A percentile compares a stretch with the other conserved stretches of the same genome.
These are phyloP conservation scores for Brenthis daphne DNA, from an alignment of 2,888 invertebrate genomes.

Conservation along the genomic window DNA sequence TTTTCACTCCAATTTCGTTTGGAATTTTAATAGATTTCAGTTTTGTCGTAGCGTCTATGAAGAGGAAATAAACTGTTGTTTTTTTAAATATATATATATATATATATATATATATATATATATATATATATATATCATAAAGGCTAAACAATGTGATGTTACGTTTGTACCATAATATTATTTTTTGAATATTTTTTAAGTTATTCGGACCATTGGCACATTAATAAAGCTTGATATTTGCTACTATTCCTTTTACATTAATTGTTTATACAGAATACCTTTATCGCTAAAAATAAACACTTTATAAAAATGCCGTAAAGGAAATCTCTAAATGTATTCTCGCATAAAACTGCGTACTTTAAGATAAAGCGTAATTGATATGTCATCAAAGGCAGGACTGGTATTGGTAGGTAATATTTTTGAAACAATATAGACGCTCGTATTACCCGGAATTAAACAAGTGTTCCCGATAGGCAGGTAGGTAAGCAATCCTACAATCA, in stretches of 20 bases:
- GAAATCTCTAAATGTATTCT: constrained; percentile 11
- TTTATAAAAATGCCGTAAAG: constrained; percentile 8
- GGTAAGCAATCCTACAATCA: constrained; percentile 22
- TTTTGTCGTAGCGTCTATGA: constrained; percentile 16
- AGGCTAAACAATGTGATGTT: too few species aligned
- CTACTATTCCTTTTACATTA: background rate
- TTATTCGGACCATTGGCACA: too few species aligned
- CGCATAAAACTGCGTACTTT: constrained; percentile 24
- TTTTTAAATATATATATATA: too few species aligned
- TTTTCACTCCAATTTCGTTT: constrained; percentile 46
- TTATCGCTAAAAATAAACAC: constrained; percentile 26
- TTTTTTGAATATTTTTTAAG: too few species aligned
- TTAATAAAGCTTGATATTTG: too few species aligned
- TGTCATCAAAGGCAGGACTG: constrained; percentile 28
- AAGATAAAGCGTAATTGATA: constrained; percentile 33
- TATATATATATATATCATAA: background rate
- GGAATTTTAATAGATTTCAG: constrained; percentile 47
- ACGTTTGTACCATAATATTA: too few species aligned
- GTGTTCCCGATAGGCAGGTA: constrained; percentile 28
- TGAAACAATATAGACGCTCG: constrained; percentile 31
- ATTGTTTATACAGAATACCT: background rate
- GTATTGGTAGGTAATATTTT: constrained; percentile 30
- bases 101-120: too few species aligned
- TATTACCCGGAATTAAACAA: constrained; percentile 22
- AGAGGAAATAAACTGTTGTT: too few species aligned